Base-by-base conservation (phyloP, 1,140 invertebrate species). In the Drosophila ambigua region DNA sequence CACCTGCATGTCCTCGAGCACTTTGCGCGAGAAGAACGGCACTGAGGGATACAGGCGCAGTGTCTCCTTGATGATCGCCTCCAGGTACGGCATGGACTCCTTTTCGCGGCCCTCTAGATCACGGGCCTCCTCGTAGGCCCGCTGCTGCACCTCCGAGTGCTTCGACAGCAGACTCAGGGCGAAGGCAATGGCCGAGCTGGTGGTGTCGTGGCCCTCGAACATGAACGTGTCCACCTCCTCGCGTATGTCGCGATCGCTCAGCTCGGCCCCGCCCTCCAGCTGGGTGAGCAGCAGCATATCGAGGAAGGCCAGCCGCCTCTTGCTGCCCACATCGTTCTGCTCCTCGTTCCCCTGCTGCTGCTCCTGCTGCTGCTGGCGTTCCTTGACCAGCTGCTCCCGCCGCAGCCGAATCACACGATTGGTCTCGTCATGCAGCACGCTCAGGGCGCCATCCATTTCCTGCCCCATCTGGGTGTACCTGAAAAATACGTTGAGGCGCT, bases 191-290 rank as follows among this genome's bases (percentile, higher is more conserved):
- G 92, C 93, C 44, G 94, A 93, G 16, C 94, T 94, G 4, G 95
- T 96, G 16, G 96, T 97, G 79, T 97, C 96, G 81, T 97, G 96
- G 0, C 93, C 94, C 88, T 95, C 95, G 92, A 97, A 96, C 93
- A 96, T 95, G 80, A 97, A 97, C 0, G 96, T 97, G 87, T 97
- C 96, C 4, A 97, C 96, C 93, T 97, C 96, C 87, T 97, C 96
- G 67, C 94, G 93, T 44, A 97, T 96, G 60, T 96, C 96, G 23
- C 92, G 61, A 72, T 96, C 93, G 45, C 92, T 94, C 39, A 94
- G 93, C 15, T 82, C 78, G 6, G 62, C 55, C 44, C 92, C 93
- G 24, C 93, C 92, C 49, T 93, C 90, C 44, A 92, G 91, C 63
- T 94, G 93, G 24, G 93, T 92, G 72, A 94, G 92, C 5, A 97